Conservation (phyloP, 1,140 invertebrate genomes). For the Camponotus pennsylvanicus region DNA sequence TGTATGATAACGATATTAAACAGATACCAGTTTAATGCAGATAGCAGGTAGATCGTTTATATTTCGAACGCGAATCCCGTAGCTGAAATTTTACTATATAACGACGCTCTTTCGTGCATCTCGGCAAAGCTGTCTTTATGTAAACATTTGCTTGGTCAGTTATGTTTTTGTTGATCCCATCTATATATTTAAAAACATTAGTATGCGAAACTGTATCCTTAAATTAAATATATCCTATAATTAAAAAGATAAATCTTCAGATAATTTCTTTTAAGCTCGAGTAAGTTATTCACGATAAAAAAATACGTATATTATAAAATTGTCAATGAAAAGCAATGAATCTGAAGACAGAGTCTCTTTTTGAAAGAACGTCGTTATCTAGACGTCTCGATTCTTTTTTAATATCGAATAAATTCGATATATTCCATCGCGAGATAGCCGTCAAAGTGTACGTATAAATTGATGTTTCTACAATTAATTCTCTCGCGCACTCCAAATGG, state of each 20-base stretch:
- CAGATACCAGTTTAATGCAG: background rate
- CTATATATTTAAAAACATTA: background rate
- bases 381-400: background rate
- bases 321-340: background rate
- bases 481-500: background rate
- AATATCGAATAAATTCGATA: background rate
- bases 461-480: constrained; percentile 6
- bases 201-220: background rate
- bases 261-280: background rate
- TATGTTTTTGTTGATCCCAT: constrained; percentile 8
- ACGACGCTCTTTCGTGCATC: background rate
- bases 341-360: background rate
- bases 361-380: background rate
- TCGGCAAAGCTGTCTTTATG: background rate
- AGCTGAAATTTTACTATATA: background rate
- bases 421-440: background rate
- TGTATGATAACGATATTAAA: background rate
- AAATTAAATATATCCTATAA: background rate
- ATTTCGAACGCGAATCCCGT: background rate
- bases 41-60: constrained; percentile 1
- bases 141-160: constrained; percentile 11
- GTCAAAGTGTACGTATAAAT: background rate
- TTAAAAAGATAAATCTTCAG: background rate
- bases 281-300: background rate
- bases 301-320: background rate